phyloP scores from a whole-genome alignment of 2,113 vertebrate genomes.

The Poecile atricapillus region DNA sequence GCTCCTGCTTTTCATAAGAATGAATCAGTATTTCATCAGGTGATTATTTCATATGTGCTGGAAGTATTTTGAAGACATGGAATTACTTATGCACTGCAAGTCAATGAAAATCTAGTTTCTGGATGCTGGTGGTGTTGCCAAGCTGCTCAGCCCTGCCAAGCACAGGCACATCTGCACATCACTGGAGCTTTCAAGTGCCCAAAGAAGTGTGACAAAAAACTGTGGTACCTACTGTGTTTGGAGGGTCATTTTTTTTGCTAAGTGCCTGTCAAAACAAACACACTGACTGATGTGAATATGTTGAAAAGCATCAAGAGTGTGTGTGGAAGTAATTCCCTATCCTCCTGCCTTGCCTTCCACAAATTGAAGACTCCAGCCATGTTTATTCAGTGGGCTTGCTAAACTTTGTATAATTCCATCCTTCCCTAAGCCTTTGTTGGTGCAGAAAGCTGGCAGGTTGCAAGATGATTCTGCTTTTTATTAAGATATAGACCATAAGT shows the following conservation, averaged over 20 bases:
- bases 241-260: not conserved
- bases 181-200: not conserved
- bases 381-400: conserved; percentile 1
- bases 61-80: not conserved
- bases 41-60: not conserved
- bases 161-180: not conserved
- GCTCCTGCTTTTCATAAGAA: not conserved
- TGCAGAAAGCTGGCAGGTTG: not conserved
- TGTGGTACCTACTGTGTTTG: not conserved
- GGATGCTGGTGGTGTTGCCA: not conserved
- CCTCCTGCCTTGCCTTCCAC: not conserved
- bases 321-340: not conserved
- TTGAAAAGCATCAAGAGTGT: not conserved
- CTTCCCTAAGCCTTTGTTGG: not conserved
- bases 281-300: not conserved
- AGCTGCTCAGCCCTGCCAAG: not conserved
- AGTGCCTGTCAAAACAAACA: not conserved
- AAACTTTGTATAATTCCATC: not conserved
- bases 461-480: not conserved
- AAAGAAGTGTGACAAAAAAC: not conserved
- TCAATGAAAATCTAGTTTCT: not conserved
- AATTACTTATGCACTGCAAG: not conserved
- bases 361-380: not conserved
- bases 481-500: not conserved
- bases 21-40: not conserved